Base-by-base conservation (phyloP, 23 tunicate species). In the Trididemnum miniatum region DNA sequence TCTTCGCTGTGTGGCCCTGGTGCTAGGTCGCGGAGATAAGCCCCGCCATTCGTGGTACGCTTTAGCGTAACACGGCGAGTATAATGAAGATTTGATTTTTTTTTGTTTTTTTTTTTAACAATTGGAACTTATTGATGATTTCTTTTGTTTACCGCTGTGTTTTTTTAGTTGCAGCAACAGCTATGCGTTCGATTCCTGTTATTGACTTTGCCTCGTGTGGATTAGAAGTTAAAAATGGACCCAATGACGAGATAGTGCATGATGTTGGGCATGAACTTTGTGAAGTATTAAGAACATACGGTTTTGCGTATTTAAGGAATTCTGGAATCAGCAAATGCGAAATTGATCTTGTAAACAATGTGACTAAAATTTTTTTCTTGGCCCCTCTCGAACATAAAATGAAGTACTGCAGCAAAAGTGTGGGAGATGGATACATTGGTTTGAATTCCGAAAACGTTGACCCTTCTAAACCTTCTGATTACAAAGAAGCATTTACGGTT, bases 401-500 rank as follows among this genome's bases (percentile, higher is more conserved):
- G 31, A 65, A 37, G 30, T 87, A 73, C 59, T 37, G 65, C 25
- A 0, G 57, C 33, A 31, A 35, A 1, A n/a, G n/a, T n/a, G n/a
- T n/a, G n/a, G n/a, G n/a, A n/a, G 67, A 72, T 35, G 79, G 50
- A 31, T 83, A 82, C 1, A 63, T 74, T 40, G 77, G 77, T 23
- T 1, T 87, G 0, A 50, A 39, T 4, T 29, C 36, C 1, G 91
- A 87, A 50, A 36, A 63, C 1, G 1, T 73, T 7, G 74, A 91
- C 67, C 83, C 89, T 31, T 37, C 79, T 0, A 51, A 79, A 24
- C 84, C 95, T 0, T 5, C 65, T 20, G 95, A 90, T 75, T 80
- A 71, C 36, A 84, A 84, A 75, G 89, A 90, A 73, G 57, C 79
- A 3, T 90, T 90, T 36, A 79, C 80, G 28, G 63, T 73, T 5